phyloP scores from a whole-genome alignment of 1,140 invertebrate genomes.

The Hycleus phaleratus region DNA sequence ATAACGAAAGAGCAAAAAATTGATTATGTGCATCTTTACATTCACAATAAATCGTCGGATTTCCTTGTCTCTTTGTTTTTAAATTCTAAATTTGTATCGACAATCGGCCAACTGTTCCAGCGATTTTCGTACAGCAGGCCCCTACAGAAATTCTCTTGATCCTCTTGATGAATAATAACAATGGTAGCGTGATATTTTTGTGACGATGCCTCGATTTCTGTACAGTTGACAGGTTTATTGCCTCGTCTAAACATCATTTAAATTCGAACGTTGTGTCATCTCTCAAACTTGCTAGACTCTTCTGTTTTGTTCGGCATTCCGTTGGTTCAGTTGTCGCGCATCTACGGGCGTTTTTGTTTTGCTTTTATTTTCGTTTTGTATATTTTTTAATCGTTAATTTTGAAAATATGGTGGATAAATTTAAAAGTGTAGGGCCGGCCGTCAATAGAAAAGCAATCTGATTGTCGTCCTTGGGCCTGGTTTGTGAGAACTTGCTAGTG shows the following conservation, averaged over 20 bases:
- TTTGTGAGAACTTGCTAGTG: constrained; percentile 5
- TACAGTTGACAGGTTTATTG: constrained; percentile 35
- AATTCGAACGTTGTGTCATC: constrained; percentile 36
- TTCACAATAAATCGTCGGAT: no score
- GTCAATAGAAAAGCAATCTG: no score
- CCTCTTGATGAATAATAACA: constrained; percentile 4
- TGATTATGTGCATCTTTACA: no score
- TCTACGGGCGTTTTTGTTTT: constrained; percentile 3
- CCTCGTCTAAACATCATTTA: constrained; percentile 34
- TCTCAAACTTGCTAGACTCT: constrained; percentile 18
- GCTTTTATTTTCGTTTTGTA: neutral
- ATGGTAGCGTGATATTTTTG: constrained; percentile 71
- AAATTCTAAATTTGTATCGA: no score
- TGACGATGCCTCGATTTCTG: constrained; percentile 37
- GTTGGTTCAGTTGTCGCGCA: constrained; percentile 7
- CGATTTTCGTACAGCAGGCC: neutral
- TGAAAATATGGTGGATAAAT: no score
- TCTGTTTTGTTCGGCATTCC: constrained; percentile 19
- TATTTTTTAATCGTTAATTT: neutral
- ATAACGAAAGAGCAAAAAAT: no score
- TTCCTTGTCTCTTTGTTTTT: no score
- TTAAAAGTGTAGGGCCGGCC: no score
- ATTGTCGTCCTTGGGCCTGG: constrained; percentile 8
- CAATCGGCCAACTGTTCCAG: neutral
- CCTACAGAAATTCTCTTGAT: no score